phyloP scores from a whole-genome alignment of 2,113 vertebrate genomes.

The Cololabis saira region DNA sequence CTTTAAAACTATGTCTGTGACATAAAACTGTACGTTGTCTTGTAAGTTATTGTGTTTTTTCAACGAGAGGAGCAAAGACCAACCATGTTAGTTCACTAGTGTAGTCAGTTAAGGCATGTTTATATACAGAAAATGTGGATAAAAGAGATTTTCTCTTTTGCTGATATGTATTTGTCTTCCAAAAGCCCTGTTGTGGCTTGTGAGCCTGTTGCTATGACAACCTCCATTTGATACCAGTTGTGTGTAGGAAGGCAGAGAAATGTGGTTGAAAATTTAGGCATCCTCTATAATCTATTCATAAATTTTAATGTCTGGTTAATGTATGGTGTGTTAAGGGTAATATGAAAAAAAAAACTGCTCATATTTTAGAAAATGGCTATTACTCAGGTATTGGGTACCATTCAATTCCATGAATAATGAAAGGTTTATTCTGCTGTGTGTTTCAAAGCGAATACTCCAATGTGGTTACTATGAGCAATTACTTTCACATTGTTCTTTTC shows the following conservation, averaged over 20 bases:
- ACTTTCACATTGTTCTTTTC: conserved; percentile 6
- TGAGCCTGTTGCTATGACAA: conserved; percentile 83
- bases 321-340: conserved; percentile 45
- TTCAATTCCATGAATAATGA: conserved; percentile 48
- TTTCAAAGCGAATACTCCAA: conserved; percentile 51
- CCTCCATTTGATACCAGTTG: conserved; percentile 80
- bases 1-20: too few species aligned
- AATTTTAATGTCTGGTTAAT: conserved; percentile 24
- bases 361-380: conserved; percentile 20
- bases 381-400: conserved; percentile 49
- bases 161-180: conserved; percentile 78
- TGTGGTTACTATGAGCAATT: neutral
- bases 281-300: conserved; percentile 67
- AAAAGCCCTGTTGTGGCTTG: conserved; percentile 82
- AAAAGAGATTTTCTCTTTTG: conserved; percentile 71
- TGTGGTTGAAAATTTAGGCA: conserved; percentile 74
- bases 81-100: conserved; percentile 1
- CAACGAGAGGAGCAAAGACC: neutral
- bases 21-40: too few species aligned
- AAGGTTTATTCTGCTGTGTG: conserved; percentile 36
- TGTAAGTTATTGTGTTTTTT: too few species aligned
- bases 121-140: conserved; percentile 50
- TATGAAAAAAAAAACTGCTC: conserved; percentile 15
- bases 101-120: conserved; percentile 25
- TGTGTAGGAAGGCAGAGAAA: conserved; percentile 82